These are phyloP conservation scores for Tympanoctomys barrerae DNA, from an alignment of 2,797 vertebrate genomes.

Conservation along the genomic window DNA sequence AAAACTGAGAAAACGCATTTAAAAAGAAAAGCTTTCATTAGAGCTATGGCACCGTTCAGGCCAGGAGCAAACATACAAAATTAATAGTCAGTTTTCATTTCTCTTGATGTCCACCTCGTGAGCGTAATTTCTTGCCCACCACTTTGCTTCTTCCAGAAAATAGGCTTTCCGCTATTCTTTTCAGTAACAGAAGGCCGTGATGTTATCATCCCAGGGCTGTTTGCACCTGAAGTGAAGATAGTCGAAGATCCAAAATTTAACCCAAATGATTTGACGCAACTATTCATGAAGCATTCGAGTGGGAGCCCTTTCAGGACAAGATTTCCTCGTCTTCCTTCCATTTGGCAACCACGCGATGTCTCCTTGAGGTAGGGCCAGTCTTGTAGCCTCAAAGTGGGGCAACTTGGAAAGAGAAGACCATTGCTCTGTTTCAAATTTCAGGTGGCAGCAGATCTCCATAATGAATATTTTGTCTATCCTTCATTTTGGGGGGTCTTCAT, in stretches of 20 bases:
- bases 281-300: not conserved
- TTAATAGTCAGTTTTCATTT: slow-evolving; percentile 15
- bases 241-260: not conserved
- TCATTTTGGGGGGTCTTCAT: not conserved
- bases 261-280: not conserved
- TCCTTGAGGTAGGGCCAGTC: not conserved
- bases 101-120: not conserved
- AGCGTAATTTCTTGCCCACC: not conserved
- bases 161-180: not conserved
- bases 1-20: slow-evolving; percentile 24
- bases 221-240: slow-evolving; percentile 27
- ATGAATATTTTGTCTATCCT: not conserved
- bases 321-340: not conserved
- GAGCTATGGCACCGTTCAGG: not conserved
- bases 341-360: not conserved
- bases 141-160: not conserved
- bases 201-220: not conserved
- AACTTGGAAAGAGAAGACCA: not conserved
- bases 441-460: not conserved
- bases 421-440: not conserved
- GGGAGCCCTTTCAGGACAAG: not conserved
- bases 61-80: slow-evolving; percentile 10
- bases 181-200: not conserved
- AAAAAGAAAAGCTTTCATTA: slow-evolving; percentile 56
- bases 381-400: not conserved